A percentile compares a stretch with the other conserved stretches of the same genome.
phyloP scores from a whole-genome alignment of 2,888 invertebrate species.

The Lasioglossum figueresi region DNA sequence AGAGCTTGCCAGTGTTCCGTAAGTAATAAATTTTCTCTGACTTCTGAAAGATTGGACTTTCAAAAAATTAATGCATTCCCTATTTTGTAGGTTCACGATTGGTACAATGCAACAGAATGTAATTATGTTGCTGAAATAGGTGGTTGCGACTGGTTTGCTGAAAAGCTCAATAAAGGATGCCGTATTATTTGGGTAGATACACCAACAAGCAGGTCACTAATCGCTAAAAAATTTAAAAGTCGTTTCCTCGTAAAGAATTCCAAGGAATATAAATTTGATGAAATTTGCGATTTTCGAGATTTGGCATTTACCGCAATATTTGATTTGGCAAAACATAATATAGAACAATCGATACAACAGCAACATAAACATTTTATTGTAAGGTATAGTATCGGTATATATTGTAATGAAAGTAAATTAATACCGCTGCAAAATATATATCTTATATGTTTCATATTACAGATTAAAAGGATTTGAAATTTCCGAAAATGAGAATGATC shows the following conservation, averaged over 20 bases:
- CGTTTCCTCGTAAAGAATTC: conserved; percentile 15
- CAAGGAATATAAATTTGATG: conserved; percentile 37
- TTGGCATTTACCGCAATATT: conserved; percentile 70
- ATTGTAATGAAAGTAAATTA: conserved; percentile 2
- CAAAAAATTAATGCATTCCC: background rate
- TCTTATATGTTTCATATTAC: conserved; percentile 16
- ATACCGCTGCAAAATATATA: background rate
- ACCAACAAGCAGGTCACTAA: conserved; percentile 66
- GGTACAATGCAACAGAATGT: conserved; percentile 75
- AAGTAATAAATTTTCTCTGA: conserved; percentile 38
- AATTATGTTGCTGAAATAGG: conserved; percentile 75
- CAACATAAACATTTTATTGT: conserved; percentile 75
- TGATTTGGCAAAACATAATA: conserved; percentile 71
- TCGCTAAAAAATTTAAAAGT: conserved; percentile 50
- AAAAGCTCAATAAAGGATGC: conserved; percentile 69
- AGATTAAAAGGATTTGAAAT: conserved; percentile 74
- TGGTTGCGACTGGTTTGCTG: conserved; percentile 73
- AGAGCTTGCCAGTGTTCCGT: conserved; percentile 69
- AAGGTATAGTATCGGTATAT: conserved; percentile 61
- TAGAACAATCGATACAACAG: conserved; percentile 59
- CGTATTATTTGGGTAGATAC: conserved; percentile 78
- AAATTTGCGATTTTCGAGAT: conserved; percentile 76
- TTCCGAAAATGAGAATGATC: conserved; percentile 68
- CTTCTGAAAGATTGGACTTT: conserved; percentile 11
- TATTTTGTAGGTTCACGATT: conserved; percentile 74